These are phyloP conservation scores for Rhopilema esculentum DNA, from an alignment of 30 jellyfish, hydroid and myxozoan species.

Conservation along the genomic window DNA sequence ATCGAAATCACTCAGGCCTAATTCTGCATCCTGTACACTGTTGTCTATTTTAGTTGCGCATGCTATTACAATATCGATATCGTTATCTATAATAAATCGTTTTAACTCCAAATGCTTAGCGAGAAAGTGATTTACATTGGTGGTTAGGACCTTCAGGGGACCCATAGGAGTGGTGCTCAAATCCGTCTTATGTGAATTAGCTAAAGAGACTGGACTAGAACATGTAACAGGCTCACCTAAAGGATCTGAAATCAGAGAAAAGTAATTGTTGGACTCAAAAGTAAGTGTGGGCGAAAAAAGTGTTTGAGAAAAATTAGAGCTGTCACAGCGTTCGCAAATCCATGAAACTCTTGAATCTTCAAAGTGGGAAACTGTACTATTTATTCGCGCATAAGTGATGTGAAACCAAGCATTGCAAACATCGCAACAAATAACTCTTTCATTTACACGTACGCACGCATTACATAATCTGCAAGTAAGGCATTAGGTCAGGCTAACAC, in stretches of 20 bases:
- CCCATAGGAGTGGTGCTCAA: constrained; percentile 16
- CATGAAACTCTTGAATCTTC: constrained; percentile 44
- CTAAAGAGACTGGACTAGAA: constrained; percentile 27
- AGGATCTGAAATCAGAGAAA: constrained; percentile 16
- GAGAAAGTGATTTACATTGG: constrained; percentile 24
- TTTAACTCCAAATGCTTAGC: constrained; percentile 22
- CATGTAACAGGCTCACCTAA: constrained; percentile 44
- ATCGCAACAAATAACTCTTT: constrained; percentile 22
- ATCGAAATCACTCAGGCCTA: constrained; percentile 28
- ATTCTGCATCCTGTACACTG: constrained; percentile 41
- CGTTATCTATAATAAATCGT: constrained; percentile 32
- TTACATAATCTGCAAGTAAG: constrained; percentile 34
- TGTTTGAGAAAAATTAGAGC: constrained; percentile 15
- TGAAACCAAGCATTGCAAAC: constrained; percentile 50
- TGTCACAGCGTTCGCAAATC: constrained; percentile 37
- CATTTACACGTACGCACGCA: constrained; percentile 44
- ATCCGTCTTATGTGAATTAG: constrained; percentile 12
- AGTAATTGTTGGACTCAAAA: constrained; percentile 12
- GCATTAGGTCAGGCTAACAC: constrained; percentile 20
- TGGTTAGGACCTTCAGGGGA: constrained; percentile 38
- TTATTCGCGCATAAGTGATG: constrained; percentile 28
- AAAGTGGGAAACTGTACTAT: constrained; percentile 13
- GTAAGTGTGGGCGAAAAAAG: constrained; percentile 19
- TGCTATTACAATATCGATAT: constrained; percentile 30
- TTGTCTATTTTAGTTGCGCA: constrained; percentile 38